These are phyloP conservation scores for Diabrotica balteata DNA, from an alignment of 2,888 invertebrate species.

Conservation along the genomic window DNA sequence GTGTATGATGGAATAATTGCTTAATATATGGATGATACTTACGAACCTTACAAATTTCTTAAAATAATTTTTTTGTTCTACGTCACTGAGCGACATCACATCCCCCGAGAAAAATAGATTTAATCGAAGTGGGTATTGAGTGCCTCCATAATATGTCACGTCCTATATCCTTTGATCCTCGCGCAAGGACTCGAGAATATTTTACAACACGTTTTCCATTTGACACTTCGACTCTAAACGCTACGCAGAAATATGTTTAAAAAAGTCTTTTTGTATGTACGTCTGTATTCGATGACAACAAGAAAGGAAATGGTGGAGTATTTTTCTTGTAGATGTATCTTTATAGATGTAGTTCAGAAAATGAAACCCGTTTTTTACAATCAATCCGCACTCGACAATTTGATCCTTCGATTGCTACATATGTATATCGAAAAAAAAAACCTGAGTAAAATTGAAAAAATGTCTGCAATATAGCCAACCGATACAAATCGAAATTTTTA, in stretches of 20 bases:
- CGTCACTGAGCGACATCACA: background rate
- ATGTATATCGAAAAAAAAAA: no score
- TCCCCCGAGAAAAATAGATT: slow-evolving; percentile 52
- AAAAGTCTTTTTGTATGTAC: background rate
- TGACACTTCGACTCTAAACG: slow-evolving; percentile 28
- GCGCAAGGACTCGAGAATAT: slow-evolving; percentile 43
- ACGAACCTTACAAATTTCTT: no score
- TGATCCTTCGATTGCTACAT: no score
- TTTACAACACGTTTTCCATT: slow-evolving; percentile 35
- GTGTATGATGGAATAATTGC: no score
- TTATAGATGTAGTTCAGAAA: no score
- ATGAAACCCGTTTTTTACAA: no score
- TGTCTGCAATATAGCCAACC: no score
- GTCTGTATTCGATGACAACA: background rate
- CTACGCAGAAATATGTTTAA: slow-evolving; percentile 19
- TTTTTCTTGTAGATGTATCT: no score
- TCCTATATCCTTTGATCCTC: slow-evolving; percentile 50
- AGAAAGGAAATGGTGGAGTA: background rate
- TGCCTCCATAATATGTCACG: slow-evolving; percentile 53
- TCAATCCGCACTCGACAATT: no score
- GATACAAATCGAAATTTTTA: no score
- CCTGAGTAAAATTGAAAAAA: no score
- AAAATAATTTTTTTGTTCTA: background rate
- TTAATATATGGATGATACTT: no score
- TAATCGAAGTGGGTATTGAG: slow-evolving; percentile 54